These are phyloP conservation scores for Caenorhabditis parvicauda DNA, from an alignment of 2,888 invertebrate species.

Conservation along the genomic window DNA sequence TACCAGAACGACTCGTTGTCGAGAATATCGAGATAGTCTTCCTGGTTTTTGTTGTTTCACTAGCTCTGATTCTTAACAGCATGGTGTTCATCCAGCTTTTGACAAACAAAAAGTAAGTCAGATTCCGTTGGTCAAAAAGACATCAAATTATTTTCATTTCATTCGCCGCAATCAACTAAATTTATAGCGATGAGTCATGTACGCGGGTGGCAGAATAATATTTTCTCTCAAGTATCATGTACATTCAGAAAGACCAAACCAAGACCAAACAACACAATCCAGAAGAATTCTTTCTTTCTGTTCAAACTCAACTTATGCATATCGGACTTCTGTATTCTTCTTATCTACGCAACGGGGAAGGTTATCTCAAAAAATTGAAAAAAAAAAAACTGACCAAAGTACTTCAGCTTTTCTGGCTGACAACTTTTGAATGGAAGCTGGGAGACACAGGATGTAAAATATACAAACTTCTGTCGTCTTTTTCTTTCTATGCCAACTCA, in stretches of 20 bases:
- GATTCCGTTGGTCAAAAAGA: not conserved
- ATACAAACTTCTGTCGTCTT: slow-evolving; percentile 50
- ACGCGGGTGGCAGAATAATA: no score
- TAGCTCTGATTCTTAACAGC: slow-evolving; percentile 3
- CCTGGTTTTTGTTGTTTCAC: not conserved
- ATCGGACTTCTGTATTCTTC: slow-evolving; percentile 52
- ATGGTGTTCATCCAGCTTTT: slow-evolving; percentile 1
- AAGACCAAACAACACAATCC: no score
- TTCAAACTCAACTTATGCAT: slow-evolving; percentile 53
- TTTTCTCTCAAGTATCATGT: no score
- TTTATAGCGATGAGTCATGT: no score
- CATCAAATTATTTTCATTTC: not conserved
- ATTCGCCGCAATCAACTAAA: no score
- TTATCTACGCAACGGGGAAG: slow-evolving; percentile 50
- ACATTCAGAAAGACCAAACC: no score
- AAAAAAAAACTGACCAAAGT: not conserved
- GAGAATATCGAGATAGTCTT: slow-evolving; percentile 7
- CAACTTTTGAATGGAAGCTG: slow-evolving; percentile 45
- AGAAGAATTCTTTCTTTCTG: slow-evolving; percentile 41
- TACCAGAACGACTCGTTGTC: not conserved
- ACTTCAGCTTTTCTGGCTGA: slow-evolving; percentile 47
- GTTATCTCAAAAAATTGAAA: no score
- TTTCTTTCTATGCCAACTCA: slow-evolving; percentile 52
- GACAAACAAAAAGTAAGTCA: not conserved
- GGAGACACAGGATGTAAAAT: slow-evolving; percentile 39